Conservation (phyloP, 2,888 invertebrate species). For the Acanthoscelides obtectus region DNA sequence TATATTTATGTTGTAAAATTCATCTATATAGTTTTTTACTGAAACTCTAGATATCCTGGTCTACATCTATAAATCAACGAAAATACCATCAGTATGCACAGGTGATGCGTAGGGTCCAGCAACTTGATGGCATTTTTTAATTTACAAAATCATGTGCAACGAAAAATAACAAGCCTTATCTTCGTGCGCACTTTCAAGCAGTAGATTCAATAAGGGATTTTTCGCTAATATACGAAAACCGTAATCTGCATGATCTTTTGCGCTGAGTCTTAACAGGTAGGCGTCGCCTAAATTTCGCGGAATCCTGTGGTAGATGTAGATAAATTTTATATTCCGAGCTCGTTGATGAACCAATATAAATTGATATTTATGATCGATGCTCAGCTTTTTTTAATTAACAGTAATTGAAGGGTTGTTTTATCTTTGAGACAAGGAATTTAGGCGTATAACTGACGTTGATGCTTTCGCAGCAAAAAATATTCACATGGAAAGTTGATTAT, state of each 20-base stretch:
- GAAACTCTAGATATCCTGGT: too few relatives aligned
- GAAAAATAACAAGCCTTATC: not conserved
- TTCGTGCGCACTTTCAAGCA: not conserved
- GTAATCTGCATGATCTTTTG: not conserved
- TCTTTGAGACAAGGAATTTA: not conserved
- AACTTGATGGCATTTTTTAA: not conserved
- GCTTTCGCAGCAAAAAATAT: not conserved
- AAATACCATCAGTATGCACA: too few relatives aligned
- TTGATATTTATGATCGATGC: conserved; percentile 5
- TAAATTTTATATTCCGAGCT: conserved; percentile 1
- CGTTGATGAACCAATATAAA: conserved; percentile 5
- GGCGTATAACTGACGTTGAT: not conserved
- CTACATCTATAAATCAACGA: too few relatives aligned
- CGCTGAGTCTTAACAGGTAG: conserved; percentile 3
- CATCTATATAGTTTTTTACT: too few relatives aligned
- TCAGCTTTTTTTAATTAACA: conserved; percentile 2
- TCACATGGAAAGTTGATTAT: not conserved
- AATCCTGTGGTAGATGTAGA: conserved; percentile 5
- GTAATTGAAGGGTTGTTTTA: not conserved
- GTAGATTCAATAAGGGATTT: not conserved
- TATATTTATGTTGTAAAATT: too few relatives aligned
- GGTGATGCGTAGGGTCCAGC: too few relatives aligned
- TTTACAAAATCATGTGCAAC: not conserved
- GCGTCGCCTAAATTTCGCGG: conserved; percentile 4
- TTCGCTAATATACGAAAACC: not conserved